Evolutionary conservation across 2,888 invertebrate species (phyloP).

Genomic region (Agrochola circellaris): DNA sequence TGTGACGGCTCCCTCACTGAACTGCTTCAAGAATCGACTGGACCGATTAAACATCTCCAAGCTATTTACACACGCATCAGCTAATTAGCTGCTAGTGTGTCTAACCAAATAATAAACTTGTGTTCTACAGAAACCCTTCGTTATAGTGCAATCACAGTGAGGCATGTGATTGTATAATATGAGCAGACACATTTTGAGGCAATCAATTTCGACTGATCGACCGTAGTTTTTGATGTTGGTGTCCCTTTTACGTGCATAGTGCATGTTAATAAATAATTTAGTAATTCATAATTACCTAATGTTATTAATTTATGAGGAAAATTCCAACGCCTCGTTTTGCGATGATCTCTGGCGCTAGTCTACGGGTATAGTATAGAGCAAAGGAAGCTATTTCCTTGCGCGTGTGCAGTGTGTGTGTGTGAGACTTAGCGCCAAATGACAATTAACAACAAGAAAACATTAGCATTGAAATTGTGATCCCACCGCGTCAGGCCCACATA

Average conservation of each 20-base stretch:
- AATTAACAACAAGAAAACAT: constrained; percentile 16
- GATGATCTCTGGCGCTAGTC: not conserved
- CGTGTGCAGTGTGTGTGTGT: not conserved
- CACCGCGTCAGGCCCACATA: constrained; percentile 9
- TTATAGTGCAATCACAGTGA: not conserved
- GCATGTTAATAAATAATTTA: too few relatives aligned
- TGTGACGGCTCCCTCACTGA: too few relatives aligned
- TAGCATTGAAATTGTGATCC: constrained; percentile 9
- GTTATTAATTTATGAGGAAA: constrained; percentile 6
- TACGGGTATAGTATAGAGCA: constrained; percentile 2
- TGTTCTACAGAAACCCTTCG: not conserved
- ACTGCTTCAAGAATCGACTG: too few relatives aligned
- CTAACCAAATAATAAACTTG: too few relatives aligned
- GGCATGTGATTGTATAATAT: not conserved
- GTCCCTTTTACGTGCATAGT: not conserved
- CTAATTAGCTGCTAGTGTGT: too few relatives aligned
- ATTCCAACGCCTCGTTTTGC: not conserved
- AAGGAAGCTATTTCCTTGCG: constrained; percentile 23
- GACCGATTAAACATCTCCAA: too few relatives aligned
- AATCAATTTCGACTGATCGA: not conserved
- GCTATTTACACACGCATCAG: too few relatives aligned
- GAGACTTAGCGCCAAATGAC: not conserved
- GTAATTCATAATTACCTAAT: not conserved
- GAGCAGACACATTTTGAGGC: not conserved
- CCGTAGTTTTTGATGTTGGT: not conserved